Base-by-base conservation (phyloP, 2,888 invertebrate genomes). In the Ectemnius lituratus region DNA sequence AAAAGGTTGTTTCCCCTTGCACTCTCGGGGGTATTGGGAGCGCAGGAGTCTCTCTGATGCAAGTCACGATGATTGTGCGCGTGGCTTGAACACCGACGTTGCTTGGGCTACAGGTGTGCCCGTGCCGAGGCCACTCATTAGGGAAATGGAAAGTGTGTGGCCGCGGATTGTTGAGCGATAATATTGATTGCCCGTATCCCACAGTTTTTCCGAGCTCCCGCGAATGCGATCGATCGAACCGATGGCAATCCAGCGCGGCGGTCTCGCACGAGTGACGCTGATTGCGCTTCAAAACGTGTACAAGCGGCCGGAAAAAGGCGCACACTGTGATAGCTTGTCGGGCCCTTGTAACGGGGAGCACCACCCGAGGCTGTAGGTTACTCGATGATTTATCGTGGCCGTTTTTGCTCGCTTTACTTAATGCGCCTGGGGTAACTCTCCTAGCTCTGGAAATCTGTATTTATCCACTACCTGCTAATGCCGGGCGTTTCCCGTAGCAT, bases 181-280 rank as follows among this genome's bases (percentile, higher is more conserved):
- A 75, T 80, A 83, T 75, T 69, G 80, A 81, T 81, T 78, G 78
- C 64, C 72, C 58, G 63, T 73, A 64, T 70, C 27, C 63, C 13
- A 52, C 23, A 45, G 70, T 83, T 83, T 83, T 81, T 80, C 71
- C 78, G 62, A 23, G 65, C 71, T 64, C n/a, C 69, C 65, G 69
- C 20, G 58, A 71, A 78, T 79, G 75, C 73, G 78, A 83, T 83
- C 79, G 81, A 62, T 79, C 65, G 78, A 83, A 76, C 76, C 78
- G 80, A 83, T 80, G 76, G 75, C 63, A 76, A 83, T 83, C 66
- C 73, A 76, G 65, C 59, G 65, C 67, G 70, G 60, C 64, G 79
- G 84, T 85, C 78, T 75, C 85, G 85, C 85, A 84, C 85, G 85
- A 85, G 81, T 76, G 83, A 79, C 77, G 82, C 69, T 75, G 85